Percentiles rank a stretch among this genome's conserved stretches.
Evolutionary conservation across 2,113 vertebrate species (phyloP).

Genomic region (Dolichallabes microphthalmus): DNA sequence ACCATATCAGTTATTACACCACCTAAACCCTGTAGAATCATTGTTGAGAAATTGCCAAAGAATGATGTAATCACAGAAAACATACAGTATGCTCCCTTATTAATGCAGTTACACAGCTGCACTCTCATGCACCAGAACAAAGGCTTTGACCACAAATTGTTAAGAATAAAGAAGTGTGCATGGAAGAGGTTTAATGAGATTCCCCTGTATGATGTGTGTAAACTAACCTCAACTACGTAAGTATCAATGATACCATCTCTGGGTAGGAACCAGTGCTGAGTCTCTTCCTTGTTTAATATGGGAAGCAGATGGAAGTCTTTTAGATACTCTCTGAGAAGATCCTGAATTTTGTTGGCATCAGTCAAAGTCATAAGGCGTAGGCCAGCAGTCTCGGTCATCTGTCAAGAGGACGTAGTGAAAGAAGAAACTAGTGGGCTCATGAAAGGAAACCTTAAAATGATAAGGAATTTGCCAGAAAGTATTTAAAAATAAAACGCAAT

Average conservation of each 20-base stretch:
- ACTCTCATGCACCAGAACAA: constrained; percentile 2
- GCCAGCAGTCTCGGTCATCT: constrained; percentile 82
- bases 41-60: not conserved
- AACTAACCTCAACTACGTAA: constrained; percentile 89
- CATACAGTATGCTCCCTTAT: not conserved
- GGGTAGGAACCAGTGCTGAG: constrained; percentile 89
- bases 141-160: not conserved
- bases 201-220: not conserved
- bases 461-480: not conserved
- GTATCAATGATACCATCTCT: constrained; percentile 89
- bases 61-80: not conserved
- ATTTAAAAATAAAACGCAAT: not conserved
- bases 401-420: not conserved
- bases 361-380: constrained; percentile 81
- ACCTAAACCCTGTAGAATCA: constrained; percentile 67
- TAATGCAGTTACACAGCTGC: not conserved
- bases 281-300: constrained; percentile 78
- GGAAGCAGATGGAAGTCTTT: constrained; percentile 82
- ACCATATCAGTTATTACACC: constrained; percentile 85
- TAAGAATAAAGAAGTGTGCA: constrained; percentile 10
- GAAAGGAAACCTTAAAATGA: not conserved
- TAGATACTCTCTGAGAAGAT: constrained; percentile 78
- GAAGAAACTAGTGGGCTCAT: not conserved
- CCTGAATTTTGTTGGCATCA: constrained; percentile 75
- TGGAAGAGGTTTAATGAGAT: not conserved